Conservation (phyloP, 1,140 invertebrate species). For the Agrypnia vestita region DNA sequence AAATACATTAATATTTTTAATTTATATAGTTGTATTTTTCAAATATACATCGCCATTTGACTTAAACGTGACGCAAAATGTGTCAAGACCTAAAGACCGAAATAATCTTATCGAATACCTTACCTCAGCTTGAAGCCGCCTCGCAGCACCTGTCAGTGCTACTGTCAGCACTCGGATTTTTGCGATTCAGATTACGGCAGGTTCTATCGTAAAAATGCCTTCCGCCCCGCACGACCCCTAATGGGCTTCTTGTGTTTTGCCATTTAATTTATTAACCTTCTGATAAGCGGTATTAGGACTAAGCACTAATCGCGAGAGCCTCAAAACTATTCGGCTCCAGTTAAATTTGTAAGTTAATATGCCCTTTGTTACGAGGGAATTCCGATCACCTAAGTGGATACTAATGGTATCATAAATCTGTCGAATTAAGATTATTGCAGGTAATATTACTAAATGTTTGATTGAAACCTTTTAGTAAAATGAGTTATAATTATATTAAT, state of each 20-base stretch:
- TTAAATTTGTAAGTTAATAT: slow-evolving; percentile 7
- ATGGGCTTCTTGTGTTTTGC: slow-evolving; percentile 53
- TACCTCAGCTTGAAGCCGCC: no score
- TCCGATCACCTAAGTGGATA: slow-evolving; percentile 14
- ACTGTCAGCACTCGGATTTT: slow-evolving; percentile 28
- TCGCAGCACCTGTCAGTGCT: background rate
- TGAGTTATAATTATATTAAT: no score
- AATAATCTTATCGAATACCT: no score
- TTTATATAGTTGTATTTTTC: no score
- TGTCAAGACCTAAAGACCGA: no score
- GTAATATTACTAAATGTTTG: no score
- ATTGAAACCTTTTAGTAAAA: no score
- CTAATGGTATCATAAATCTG: slow-evolving; percentile 30
- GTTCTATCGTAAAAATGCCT: slow-evolving; percentile 32
- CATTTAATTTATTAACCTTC: slow-evolving; percentile 16
- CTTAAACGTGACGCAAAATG: no score
- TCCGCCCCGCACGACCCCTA: slow-evolving; percentile 18
- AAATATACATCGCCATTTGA: no score
- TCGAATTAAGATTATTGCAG: slow-evolving; percentile 25
- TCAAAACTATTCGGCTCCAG: slow-evolving; percentile 15
- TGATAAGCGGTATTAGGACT: slow-evolving; percentile 30
- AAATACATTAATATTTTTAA: no score
- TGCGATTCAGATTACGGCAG: slow-evolving; percentile 2
- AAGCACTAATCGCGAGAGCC: slow-evolving; percentile 12
- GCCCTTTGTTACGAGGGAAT: slow-evolving; percentile 17